Conservation (phyloP, 2,113 vertebrate genomes). For the Grus americana region DNA sequence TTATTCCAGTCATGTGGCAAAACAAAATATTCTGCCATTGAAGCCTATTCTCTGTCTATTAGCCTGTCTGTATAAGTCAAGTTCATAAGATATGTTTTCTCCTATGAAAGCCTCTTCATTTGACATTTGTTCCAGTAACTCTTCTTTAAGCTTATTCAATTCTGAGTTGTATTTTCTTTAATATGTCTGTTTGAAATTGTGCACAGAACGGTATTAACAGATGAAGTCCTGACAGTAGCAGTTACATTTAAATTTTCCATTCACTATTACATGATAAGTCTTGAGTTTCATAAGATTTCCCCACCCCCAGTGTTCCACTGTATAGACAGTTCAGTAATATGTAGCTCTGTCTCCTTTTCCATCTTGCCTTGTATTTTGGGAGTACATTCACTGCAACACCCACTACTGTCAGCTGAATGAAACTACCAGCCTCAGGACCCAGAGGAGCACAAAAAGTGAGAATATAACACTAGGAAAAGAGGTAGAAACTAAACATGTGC, state of each 20-base stretch:
- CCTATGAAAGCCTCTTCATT: not conserved
- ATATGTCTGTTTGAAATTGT: not conserved
- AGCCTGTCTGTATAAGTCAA: not conserved
- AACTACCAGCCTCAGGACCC: not conserved
- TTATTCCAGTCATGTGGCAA: not conserved
- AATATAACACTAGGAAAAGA: not conserved
- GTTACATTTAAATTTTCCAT: not conserved
- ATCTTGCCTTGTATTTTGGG: not conserved
- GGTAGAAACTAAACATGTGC: not conserved
- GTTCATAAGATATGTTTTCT: not conserved
- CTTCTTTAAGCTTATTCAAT: not conserved
- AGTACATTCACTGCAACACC: not conserved
- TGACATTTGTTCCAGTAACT: not conserved
- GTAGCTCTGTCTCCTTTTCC: not conserved
- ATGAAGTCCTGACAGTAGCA: not conserved
- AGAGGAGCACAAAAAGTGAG: not conserved
- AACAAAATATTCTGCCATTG: not conserved
- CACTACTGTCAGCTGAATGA: not conserved
- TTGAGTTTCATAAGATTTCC: not conserved
- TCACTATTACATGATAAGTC: not conserved
- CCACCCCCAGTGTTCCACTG: not conserved
- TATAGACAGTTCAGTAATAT: not conserved
- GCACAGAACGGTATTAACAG: not conserved
- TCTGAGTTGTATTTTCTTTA: not conserved
- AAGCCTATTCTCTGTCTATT: not conserved